Evolutionary conservation across 2,888 invertebrate genomes (phyloP), one percentile per base, ranked within the genome.

Genomic region (Thalpophila matura): DNA sequence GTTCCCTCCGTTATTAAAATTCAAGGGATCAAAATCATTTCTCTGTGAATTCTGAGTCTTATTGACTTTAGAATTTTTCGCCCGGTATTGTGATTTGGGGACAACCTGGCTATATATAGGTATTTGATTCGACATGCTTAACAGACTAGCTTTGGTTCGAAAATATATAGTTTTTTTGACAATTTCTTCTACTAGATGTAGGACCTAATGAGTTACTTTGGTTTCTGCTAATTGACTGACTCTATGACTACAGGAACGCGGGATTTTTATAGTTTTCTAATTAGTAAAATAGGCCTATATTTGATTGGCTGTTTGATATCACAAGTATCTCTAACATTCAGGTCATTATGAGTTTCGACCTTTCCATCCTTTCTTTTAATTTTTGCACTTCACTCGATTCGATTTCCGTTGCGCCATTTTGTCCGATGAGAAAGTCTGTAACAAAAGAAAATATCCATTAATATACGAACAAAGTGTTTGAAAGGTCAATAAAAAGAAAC

Each of bases 1-100:
- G 46, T 95, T 95, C 0, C 95, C 95, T 1, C 95, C 94, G 78
- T 93, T 91, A 91, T 97, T 83, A 93, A 96, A 81, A 95, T 97
- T 80, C 94, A 97, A 86, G 79, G 97, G 90, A 93, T 97, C 94
- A 82, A 97, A 87, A 92, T 97, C 83, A 64, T 96, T 73, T 82
- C 96, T 96, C 0, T 86, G 74, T 1, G 51, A 0, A 40, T 74
- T 77, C 9, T 88, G 61, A 20, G 86, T 88, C 45, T 88, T 86
- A 14, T 37, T 83, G 66, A 54, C 83, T 75, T 54, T 82, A 10
- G 74, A 77, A 50, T 83, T 92, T 83, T 90, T 91, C 5, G 84
- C 81, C 24, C 87, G 78, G 47, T 90, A 91, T 55, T 94, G 93
- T 0, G 93, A 92, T 75, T 95, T 95, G 3, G 95, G 95, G 16